Percentiles rank a stretch among this genome's conserved stretches.
phyloP scores from a whole-genome alignment of 2,113 vertebrate genomes.

The Corvus cornix region DNA sequence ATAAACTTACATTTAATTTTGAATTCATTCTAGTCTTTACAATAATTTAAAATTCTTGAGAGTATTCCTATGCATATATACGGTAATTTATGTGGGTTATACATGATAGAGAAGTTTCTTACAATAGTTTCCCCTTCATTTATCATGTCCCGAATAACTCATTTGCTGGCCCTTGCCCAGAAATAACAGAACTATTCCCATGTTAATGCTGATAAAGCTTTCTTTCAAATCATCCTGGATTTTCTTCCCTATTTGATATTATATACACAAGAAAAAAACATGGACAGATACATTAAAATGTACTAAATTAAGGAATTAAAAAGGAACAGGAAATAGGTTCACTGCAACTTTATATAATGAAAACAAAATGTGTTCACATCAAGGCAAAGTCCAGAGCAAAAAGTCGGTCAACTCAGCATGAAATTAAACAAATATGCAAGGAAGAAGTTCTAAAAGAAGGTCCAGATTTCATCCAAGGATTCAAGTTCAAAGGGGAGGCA shows the following conservation, averaged over 20 bases:
- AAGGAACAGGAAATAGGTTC: not conserved
- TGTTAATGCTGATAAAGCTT: constrained; percentile 5
- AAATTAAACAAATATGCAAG: not conserved
- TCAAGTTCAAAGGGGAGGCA: not conserved
- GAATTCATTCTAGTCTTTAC: not conserved
- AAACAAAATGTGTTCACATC: not conserved
- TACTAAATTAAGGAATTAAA: not conserved
- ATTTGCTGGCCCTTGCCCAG: not conserved
- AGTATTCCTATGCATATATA: not conserved
- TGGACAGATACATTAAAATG: not conserved
- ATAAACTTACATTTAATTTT: not conserved
- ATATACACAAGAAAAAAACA: not conserved
- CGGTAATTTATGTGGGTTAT: not conserved
- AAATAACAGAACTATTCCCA: not conserved
- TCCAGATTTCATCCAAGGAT: not conserved
- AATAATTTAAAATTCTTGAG: not conserved
- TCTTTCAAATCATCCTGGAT: not conserved
- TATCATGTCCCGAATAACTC: not conserved
- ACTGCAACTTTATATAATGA: not conserved
- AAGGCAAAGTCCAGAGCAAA: not conserved
- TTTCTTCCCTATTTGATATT: not conserved
- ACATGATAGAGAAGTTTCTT: not conserved
- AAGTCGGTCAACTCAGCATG: not conserved
- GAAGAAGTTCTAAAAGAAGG: not conserved
- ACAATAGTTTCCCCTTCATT: not conserved